Evolutionary conservation across 2,797 vertebrate species (phyloP).

Genomic region (Sebastes miniatus): DNA sequence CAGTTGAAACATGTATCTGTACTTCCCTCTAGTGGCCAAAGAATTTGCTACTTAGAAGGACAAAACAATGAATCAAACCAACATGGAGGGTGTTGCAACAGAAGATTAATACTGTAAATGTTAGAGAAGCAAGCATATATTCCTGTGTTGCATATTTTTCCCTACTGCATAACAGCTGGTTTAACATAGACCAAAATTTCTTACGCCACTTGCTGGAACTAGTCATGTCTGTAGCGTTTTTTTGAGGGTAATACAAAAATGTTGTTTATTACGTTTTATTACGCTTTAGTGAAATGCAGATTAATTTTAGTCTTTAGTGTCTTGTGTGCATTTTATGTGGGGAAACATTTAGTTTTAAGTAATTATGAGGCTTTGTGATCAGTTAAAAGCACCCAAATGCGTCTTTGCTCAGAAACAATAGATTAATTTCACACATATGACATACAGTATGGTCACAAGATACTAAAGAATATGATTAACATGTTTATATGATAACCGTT

Average conservation of each 20-base stretch:
- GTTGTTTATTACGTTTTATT: slow-evolving; percentile 14
- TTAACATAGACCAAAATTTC: slow-evolving; percentile 24
- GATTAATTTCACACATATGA: neutral
- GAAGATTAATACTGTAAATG: neutral
- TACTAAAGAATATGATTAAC: neutral
- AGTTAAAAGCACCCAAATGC: neutral
- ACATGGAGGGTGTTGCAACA: neutral
- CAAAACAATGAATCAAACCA: neutral
- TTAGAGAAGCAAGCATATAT: neutral
- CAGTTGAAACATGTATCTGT: slow-evolving; percentile 30
- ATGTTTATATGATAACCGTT: neutral
- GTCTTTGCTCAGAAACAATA: neutral
- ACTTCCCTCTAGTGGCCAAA: slow-evolving; percentile 76
- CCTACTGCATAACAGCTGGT: slow-evolving; percentile 1
- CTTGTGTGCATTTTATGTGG: neutral
- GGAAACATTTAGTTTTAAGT: slow-evolving; percentile 4
- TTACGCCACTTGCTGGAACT: neutral
- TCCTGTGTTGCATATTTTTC: neutral
- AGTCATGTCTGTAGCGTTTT: slow-evolving; percentile 9
- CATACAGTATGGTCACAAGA: neutral
- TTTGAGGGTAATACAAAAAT: slow-evolving; percentile 16
- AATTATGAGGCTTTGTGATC: slow-evolving; percentile 16
- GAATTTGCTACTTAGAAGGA: neutral
- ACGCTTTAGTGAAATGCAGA: slow-evolving; percentile 10
- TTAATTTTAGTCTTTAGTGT: neutral